Base-by-base conservation (phyloP, 2,888 invertebrate species). In the Xylocampa areola region DNA sequence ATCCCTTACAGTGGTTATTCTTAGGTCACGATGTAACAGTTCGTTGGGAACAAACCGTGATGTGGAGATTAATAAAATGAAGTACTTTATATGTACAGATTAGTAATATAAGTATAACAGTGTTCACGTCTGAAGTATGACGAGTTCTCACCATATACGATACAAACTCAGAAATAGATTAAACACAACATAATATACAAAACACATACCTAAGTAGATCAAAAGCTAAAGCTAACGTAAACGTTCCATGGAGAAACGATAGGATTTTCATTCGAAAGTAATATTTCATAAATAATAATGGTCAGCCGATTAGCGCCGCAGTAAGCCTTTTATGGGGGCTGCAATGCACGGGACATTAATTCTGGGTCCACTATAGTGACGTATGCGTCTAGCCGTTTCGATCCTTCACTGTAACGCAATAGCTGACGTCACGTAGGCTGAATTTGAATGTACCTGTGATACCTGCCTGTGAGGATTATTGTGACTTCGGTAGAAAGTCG, bases 321-420 rank as follows among this genome's bases (percentile, higher is more conserved):
- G 71, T 79, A 70, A 79, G 76, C 77, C 76, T 78, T 84, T 83
- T 81, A 79, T 77, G 77, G 75, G 44, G 27, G 16, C 59, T 68
- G 74, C 67, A 75, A 55, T 73, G 59, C 68, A 78, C 61, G 75
- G 76, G 64, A 68, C 81, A 82, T 85, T 85, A 84, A 89, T 89
- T 87, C 81, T 76, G 77, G 80, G 73, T 60, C 67, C 75, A 74
- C 58, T 62, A 75, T 73, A 70, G 76, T 89, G 88, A 89, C 85
- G 85, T 83, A 88, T 89, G 88, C 62, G 91, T 91, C 91, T 91
- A 88, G 91, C 89, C 91, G 64, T 52, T 87, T 91, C 90, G 89
- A 90, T 89, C 87, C 80, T 70, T 69, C 66, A 55, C 55, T 50
- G 68, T 71, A 68, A 63, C 29, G 32, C 23, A 49, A 58, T 47